phyloP scores from a whole-genome alignment of 2,113 vertebrate species.

The Ranitomeya imitator region DNA sequence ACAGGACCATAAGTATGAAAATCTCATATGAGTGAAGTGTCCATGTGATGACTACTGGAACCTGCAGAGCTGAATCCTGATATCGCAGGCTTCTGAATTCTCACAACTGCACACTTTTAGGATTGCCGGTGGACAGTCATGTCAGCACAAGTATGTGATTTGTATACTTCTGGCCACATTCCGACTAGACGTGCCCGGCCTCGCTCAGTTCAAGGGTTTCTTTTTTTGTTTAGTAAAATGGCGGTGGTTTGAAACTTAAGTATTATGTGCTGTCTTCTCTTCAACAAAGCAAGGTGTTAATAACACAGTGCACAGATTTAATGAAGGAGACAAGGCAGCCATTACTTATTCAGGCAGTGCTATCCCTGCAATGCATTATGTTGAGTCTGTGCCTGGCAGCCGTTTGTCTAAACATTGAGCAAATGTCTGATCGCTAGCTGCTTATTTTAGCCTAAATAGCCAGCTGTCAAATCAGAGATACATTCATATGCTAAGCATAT shows the following conservation, averaged over 20 bases:
- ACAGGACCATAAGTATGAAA: too few species aligned
- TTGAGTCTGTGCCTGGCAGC: constrained; percentile 45
- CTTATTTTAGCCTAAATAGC: constrained; percentile 54
- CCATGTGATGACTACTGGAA: too few species aligned
- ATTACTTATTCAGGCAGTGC: constrained; percentile 25
- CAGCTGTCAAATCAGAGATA: constrained; percentile 47
- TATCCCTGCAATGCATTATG: constrained; percentile 18
- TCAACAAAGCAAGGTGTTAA: constrained; percentile 16
- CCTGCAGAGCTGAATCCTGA: too few species aligned
- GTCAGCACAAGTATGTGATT: too few species aligned
- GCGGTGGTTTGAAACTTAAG: background rate
- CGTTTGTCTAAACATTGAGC: constrained; percentile 42
- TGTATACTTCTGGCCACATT: too few species aligned
- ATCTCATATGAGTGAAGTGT: too few species aligned
- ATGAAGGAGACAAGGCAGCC: constrained; percentile 27
- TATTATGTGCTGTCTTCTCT: background rate
- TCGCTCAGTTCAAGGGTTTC: too few species aligned
- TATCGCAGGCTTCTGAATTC: too few species aligned
- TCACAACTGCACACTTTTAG: too few species aligned
- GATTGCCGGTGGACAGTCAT: too few species aligned
- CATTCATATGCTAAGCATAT: constrained; percentile 53
- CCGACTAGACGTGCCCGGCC: too few species aligned
- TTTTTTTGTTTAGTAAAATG: background rate
- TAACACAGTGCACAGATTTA: constrained; percentile 10
- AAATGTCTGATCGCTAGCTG: constrained; percentile 47